These are phyloP conservation scores for Elmis aenea DNA, from an alignment of 2,888 invertebrate genomes.

Conservation along the genomic window DNA sequence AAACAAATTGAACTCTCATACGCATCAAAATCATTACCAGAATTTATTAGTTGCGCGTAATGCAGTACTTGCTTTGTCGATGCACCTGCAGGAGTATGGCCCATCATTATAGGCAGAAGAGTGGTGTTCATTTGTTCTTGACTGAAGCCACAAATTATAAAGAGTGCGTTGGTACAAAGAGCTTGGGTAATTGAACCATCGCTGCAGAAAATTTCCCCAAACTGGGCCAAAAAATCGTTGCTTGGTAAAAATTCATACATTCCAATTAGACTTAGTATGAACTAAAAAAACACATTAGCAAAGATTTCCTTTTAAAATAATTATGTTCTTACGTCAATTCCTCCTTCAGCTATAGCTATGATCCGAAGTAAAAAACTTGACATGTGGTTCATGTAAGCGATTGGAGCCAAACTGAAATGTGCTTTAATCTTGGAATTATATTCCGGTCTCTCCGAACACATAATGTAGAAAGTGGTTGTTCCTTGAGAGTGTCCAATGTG, in stretches of 20 bases:
- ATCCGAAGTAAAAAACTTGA: slow-evolving; percentile 41
- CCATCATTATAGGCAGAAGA: slow-evolving; percentile 31
- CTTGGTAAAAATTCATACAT: slow-evolving; percentile 61
- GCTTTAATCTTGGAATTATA: slow-evolving; percentile 52
- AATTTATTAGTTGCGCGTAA: slow-evolving; percentile 59
- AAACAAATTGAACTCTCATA: too few species aligned
- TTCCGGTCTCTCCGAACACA: slow-evolving; percentile 50
- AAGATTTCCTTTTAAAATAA: not conserved
- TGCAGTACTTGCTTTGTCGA: slow-evolving; percentile 65
- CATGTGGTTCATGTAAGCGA: slow-evolving; percentile 51
- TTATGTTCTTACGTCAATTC: slow-evolving; percentile 41
- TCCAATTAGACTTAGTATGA: slow-evolving; percentile 26
- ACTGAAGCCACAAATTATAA: slow-evolving; percentile 38
- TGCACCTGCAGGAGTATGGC: slow-evolving; percentile 37
- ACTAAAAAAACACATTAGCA: slow-evolving; percentile 1
- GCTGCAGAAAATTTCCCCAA: slow-evolving; percentile 49
- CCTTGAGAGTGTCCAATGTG: slow-evolving; percentile 62
- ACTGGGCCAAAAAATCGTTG: slow-evolving; percentile 47
- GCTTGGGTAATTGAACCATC: slow-evolving; percentile 29
- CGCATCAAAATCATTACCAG: too few species aligned
- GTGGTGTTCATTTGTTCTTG: slow-evolving; percentile 35
- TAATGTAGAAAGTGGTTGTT: slow-evolving; percentile 53
- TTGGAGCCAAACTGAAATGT: slow-evolving; percentile 54
- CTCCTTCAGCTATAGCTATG: too few species aligned
- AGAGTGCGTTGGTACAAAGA: slow-evolving; percentile 36